phyloP scores from a whole-genome alignment of 2,888 invertebrate genomes.

The Dendrolimus houi region DNA sequence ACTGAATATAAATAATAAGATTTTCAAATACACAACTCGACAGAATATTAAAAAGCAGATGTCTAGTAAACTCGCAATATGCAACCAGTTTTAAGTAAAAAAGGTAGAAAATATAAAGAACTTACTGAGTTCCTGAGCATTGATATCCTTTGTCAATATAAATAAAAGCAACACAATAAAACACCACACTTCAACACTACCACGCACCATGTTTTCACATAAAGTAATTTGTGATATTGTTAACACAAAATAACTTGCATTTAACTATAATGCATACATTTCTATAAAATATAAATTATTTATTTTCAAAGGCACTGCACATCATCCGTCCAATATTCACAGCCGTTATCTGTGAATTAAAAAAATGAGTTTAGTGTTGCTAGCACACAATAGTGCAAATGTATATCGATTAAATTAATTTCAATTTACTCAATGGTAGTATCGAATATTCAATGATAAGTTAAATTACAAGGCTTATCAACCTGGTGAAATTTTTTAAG shows the following conservation, averaged over 20 bases:
- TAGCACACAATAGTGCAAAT: too few relatives aligned
- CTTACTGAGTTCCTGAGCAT: slow-evolving; percentile 57
- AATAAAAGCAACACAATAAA: slow-evolving; percentile 54
- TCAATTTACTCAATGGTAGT: too few relatives aligned
- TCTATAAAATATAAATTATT: slow-evolving; percentile 20
- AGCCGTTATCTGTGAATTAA: slow-evolving; percentile 2
- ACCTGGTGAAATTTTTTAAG: too few relatives aligned
- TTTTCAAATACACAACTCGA: too few relatives aligned
- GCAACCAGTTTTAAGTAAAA: too few relatives aligned
- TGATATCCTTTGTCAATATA: slow-evolving; percentile 55
- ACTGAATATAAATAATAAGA: too few relatives aligned
- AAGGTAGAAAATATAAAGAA: slow-evolving; percentile 9
- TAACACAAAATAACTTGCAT: slow-evolving; percentile 14
- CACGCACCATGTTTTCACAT: slow-evolving; percentile 52
- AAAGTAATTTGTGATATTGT: slow-evolving; percentile 29
- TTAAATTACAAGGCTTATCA: too few relatives aligned
- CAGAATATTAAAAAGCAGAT: too few relatives aligned
- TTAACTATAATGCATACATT: slow-evolving; percentile 12
- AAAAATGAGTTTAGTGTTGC: neutral
- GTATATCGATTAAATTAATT: too few relatives aligned
- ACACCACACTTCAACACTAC: slow-evolving; percentile 47
- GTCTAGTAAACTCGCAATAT: too few relatives aligned
- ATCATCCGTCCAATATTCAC: slow-evolving; percentile 20
- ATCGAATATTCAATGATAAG: too few relatives aligned
- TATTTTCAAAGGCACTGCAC: slow-evolving; percentile 34